Evolutionary conservation across 2,797 vertebrate species (phyloP).

Genomic region (Acanthornis magna): DNA sequence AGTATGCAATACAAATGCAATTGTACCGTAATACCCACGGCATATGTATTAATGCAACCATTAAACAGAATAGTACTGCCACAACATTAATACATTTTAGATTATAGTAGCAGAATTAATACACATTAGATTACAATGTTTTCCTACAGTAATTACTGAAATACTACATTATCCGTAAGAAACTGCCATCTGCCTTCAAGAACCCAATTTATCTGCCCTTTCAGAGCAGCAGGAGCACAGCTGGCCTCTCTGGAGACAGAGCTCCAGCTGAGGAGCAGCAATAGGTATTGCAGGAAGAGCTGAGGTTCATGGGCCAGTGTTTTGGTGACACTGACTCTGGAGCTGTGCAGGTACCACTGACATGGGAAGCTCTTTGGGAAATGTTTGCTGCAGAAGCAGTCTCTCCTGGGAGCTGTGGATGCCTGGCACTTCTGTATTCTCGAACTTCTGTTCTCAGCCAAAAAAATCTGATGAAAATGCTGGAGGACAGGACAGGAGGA

Average conservation of each 20-base stretch:
- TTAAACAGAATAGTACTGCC: slow-evolving; percentile 5
- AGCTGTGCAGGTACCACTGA: background rate
- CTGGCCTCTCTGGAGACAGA: background rate
- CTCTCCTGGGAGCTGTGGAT: background rate
- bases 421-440: background rate
- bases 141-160: slow-evolving; percentile 62
- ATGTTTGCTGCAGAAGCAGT: background rate
- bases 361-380: background rate
- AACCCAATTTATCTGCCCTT: slow-evolving; percentile 37
- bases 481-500: background rate
- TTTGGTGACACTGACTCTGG: background rate
- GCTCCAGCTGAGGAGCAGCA: background rate
- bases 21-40: background rate
- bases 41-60: slow-evolving; percentile 10
- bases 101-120: slow-evolving; percentile 55
- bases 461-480: background rate
- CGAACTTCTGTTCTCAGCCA: background rate
- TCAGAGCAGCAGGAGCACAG: background rate
- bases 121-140: slow-evolving; percentile 47
- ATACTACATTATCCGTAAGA: slow-evolving; percentile 51
- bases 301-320: background rate
- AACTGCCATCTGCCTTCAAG: slow-evolving; percentile 44
- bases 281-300: background rate
- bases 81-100: slow-evolving; percentile 20
- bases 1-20: slow-evolving; percentile 6